These are phyloP conservation scores for Chloroclystis v-ata DNA, from an alignment of 2,888 invertebrate species.

Conservation along the genomic window DNA sequence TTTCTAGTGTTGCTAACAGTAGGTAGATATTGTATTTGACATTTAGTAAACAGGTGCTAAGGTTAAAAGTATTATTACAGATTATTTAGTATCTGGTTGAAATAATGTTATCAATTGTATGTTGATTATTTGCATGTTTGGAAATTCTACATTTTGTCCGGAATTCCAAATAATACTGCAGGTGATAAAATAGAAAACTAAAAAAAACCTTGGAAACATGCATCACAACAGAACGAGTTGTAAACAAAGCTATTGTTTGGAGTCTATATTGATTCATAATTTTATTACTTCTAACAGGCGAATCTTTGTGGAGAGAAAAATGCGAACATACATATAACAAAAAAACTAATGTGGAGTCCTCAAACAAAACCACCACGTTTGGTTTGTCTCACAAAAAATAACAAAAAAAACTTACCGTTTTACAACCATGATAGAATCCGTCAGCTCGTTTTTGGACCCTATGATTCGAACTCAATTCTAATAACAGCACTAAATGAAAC, in stretches of 20 bases:
- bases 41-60: too few species aligned
- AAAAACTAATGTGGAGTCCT: background rate
- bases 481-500: slow-evolving; percentile 69
- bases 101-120: too few species aligned
- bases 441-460: slow-evolving; percentile 77
- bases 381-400: slow-evolving; percentile 2
- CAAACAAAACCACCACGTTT: slow-evolving; percentile 32
- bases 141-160: too few species aligned
- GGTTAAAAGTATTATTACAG: too few species aligned
- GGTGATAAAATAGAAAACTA: background rate
- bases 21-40: too few species aligned
- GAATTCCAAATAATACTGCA: background rate
- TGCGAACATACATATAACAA: too few species aligned
- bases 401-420: slow-evolving; percentile 66
- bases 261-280: background rate
- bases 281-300: too few species aligned
- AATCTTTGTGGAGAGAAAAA: too few species aligned
- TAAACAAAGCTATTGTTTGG: slow-evolving; percentile 5
- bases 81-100: too few species aligned
- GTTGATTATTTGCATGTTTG: too few species aligned
- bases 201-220: background rate
- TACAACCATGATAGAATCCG: slow-evolving; percentile 79
- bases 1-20: too few species aligned
- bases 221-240: slow-evolving; percentile 5
- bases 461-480: slow-evolving; percentile 73